Evolutionary conservation across 2,113 vertebrate species (phyloP), one percentile per base, ranked within the genome.

Genomic region (Lanius collurio): DNA sequence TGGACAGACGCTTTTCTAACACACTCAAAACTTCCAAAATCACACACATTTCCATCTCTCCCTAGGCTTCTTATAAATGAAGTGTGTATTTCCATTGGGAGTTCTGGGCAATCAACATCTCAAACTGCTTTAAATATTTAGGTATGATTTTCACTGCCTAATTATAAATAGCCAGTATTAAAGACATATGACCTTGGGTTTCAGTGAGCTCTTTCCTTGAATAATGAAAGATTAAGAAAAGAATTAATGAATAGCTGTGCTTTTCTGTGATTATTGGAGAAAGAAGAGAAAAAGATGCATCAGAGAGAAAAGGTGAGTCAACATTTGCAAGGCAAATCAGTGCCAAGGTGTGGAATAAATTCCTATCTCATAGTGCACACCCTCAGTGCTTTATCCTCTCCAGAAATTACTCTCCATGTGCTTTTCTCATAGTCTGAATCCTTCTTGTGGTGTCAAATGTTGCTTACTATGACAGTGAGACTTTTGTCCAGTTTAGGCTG

Each of bases 91-190:
- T 83, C 59, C 46, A 52, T 11, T 63, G 73, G n/a, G 82, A 83
- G 24, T 75, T 87, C 62, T 11, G 46, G 46, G 42, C 77, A 94
- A 90, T 55, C 85, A 92, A 67, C 86, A 80, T 59, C 71, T 88
- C 87, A 88, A 80, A 67, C 31, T 47, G 52, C 79, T 93, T 94
- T 81, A 95, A 89, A 83, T 88, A 90, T 83, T 80, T 83, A 93
- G 84, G 68, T 47, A 88, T 52, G 39, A 35, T 60, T 90, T 95
- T 83, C 41, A 70, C 52, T 77, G 55, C 14, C 42, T 86, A 86
- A 88, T 87, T 91, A 76, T 69, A 88, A 86, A 75, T 63, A 90
- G 50, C 27, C 59, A 74, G 20, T 71, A 79, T 80, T 90, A 65
- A 91, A 83, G 79, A 90, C 53, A 80, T 47, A 20, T 62, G 74